Base-by-base conservation (phyloP, 1,140 invertebrate genomes). In the Drosophila kanapiae region DNA sequence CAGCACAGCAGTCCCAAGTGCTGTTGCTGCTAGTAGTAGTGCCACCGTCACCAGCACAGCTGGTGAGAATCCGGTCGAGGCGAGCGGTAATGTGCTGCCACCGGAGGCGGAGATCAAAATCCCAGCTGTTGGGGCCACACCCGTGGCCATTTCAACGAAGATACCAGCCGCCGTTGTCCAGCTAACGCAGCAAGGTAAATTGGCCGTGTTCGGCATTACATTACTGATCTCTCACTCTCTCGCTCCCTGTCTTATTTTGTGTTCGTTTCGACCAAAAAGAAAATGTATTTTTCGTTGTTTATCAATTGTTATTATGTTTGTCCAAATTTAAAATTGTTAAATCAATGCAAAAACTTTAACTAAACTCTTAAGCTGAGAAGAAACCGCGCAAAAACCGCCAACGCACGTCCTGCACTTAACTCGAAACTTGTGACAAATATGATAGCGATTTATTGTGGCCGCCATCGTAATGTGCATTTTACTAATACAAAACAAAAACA, bases 91-190 rank as follows among this genome's bases (percentile, higher is more conserved):
- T 92, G 84, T 75, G 35, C 74, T 82, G 57, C 88, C 92, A 75
- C 81, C 88, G 63, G 92, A 93, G 68, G 85, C 94, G 16, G 95
- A 96, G 92, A 95, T 95, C n/a, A 95, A 95, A 91, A 94, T 95
- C 63, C 92, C 95, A 58, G 94, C 94, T n/a, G 93, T 94, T 67
- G 94, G 94, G 42, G 94, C 94, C 57, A 95, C 95, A 23, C 95
- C 95, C 29, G 94, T 95, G 75, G 95, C 95, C 29, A 93, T 95
- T 56, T 94, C 95, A 35, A 95, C 94, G 10, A 94, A 94, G 45
- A 80, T 95, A 69, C 94, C 95, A 65, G 94, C 95, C 61, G 94
- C 95, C 75, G 95, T 95, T 67, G 94, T 95, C 61, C 94, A 94
- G 92, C 93, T 94, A 61, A 94, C 87, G 77, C 94, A 95, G 86